These are phyloP conservation scores for Pangasianodon gigas DNA, from an alignment of 2,113 vertebrate species.

Conservation along the genomic window DNA sequence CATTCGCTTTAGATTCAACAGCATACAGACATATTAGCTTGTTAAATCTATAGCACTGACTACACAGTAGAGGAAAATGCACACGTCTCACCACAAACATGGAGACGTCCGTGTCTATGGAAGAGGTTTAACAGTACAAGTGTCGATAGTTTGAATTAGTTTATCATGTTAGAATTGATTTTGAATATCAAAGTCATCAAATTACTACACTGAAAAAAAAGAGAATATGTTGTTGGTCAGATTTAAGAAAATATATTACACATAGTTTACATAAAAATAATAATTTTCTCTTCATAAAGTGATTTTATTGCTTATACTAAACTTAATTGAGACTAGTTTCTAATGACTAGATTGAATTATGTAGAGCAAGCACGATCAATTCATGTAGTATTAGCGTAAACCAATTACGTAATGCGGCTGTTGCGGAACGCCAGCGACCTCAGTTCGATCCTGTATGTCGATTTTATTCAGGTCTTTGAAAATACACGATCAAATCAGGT, in stretches of 20 bases:
- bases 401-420: not conserved
- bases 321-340: not conserved
- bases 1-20: not conserved
- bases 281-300: not conserved
- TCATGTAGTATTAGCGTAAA: not conserved
- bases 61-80: not conserved
- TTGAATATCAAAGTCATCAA: not conserved
- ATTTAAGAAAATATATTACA: not conserved
- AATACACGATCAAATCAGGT: too few species aligned
- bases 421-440: too few species aligned
- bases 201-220: not conserved
- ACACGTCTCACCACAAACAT: too few species aligned
- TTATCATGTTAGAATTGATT: too few species aligned
- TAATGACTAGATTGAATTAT: not conserved
- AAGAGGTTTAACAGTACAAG: not conserved
- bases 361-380: not conserved
- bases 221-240: not conserved
- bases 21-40: not conserved
- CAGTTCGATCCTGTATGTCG: too few species aligned
- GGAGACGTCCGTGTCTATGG: not conserved
- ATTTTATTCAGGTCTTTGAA: too few species aligned
- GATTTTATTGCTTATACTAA: not conserved
- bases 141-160: too few species aligned
- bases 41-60: not conserved
- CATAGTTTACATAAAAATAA: too few species aligned